Base-by-base conservation (phyloP, 2,888 invertebrate genomes). In the Meteorus cinctellus region DNA sequence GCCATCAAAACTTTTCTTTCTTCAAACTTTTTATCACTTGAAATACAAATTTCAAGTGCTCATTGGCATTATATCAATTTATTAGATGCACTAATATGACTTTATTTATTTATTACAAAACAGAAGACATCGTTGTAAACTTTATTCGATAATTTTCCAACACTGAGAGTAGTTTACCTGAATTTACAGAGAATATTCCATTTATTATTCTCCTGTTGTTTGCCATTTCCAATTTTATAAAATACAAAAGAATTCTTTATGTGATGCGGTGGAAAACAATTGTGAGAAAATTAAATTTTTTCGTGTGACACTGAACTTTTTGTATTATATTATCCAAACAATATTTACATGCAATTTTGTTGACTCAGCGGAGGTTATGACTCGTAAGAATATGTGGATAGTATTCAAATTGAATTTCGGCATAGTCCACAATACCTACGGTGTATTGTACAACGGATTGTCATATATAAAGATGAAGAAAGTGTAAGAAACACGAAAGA, bases 371-470 rank as follows among this genome's bases (percentile, higher is more conserved):
- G n/a, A 45, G 29, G 48, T 67, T 41, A 41, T 45, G 41, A 67
- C 27, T 48, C 27, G 48, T 67, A 24, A 24, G 41, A 19, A 45
- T 67, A 67, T 45, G 27, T 45, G 67, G 4, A 16, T 41, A 27
- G 67, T 67, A 67, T 67, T 67, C 67, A 67, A 67, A 67, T 67
- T 67, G 5, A 67, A 67, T 67, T 67, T 67, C 27, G 48, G 24
- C 67, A 48, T 27, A 31, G 41, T 3, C 8, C 19, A 19, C 19
- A 16, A 31, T 3, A 62, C 29, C 62, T 27, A n/a, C 62, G 31
- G 19, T 55, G 55, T 70, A 70, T 60, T 60, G 59, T 14, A 24
- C 41, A 70, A 70, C 55, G 60, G 41, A 70, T 70, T 70, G 70
- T 27, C 60, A 19, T 59, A 70, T 60, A 70, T 70, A 62, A 70